Conservation (phyloP, 2,113 vertebrate genomes). For the Podilymbus podiceps region DNA sequence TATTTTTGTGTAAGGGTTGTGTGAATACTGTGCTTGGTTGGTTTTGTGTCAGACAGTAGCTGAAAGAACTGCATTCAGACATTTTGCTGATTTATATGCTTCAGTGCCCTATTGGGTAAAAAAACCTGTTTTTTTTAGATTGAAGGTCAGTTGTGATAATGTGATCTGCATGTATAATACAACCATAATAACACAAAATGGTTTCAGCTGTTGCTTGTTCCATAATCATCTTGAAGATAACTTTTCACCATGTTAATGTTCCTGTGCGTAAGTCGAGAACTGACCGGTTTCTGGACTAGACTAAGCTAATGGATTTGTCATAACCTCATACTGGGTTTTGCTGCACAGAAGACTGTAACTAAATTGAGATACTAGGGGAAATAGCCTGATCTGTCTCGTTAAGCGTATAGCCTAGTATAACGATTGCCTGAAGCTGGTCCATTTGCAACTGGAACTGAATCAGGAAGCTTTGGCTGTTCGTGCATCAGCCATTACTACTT, state of each 20-base stretch:
- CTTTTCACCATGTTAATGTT: background rate
- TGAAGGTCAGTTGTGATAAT: background rate
- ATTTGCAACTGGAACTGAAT: background rate
- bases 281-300: background rate
- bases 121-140: background rate
- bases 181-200: background rate
- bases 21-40: background rate
- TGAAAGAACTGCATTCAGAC: background rate
- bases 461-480: background rate
- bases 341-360: background rate
- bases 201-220: background rate
- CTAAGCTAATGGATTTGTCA: background rate
- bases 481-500: background rate
- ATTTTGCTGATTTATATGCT: background rate
- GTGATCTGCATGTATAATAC: background rate
- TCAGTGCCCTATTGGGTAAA: background rate
- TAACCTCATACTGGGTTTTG: background rate
- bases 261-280: background rate
- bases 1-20: background rate
- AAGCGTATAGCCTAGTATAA: background rate
- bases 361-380: background rate
- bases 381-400: background rate
- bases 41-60: background rate
- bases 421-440: background rate
- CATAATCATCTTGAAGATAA: background rate